Evolutionary conservation across 1,140 invertebrate species (phyloP).

Genomic region (Tetragonula clypearis): DNA sequence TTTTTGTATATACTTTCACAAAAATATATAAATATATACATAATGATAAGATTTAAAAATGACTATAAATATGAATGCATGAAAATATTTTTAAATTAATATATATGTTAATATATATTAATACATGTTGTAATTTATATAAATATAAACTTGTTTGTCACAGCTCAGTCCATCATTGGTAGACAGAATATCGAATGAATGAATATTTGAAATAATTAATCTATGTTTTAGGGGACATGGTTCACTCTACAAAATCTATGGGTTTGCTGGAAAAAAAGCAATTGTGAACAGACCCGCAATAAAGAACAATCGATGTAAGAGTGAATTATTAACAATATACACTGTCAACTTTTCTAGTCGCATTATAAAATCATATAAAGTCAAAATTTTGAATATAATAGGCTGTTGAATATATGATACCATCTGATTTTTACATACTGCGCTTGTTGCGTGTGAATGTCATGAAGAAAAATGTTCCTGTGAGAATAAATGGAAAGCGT

Average conservation of each 20-base stretch:
- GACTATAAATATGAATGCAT: slow-evolving; percentile 13
- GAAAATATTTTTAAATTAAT: not conserved
- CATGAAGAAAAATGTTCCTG: slow-evolving; percentile 46
- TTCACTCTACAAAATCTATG: slow-evolving; percentile 55
- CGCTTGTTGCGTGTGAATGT: slow-evolving; percentile 41
- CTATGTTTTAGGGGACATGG: slow-evolving; percentile 61
- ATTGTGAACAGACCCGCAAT: slow-evolving; percentile 38
- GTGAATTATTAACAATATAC: slow-evolving; percentile 49
- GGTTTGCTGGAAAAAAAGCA: slow-evolving; percentile 57
- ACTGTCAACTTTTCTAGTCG: slow-evolving; percentile 70
- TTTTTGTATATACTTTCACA: slow-evolving; percentile 9
- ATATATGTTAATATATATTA: not conserved
- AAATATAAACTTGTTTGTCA: slow-evolving; percentile 21
- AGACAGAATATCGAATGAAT: not conserved
- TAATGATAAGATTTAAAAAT: not conserved
- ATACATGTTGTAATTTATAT: not conserved
- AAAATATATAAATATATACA: not conserved
- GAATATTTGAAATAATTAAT: not conserved
- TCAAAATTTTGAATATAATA: slow-evolving; percentile 28
- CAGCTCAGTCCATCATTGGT: slow-evolving; percentile 46
- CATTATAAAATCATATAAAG: slow-evolving; percentile 33
- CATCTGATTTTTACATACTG: slow-evolving; percentile 26
- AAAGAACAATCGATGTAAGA: slow-evolving; percentile 34
- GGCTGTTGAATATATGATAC: slow-evolving; percentile 25
- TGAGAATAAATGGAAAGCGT: slow-evolving; percentile 60